Percentiles rank a stretch among this genome's conserved stretches.
Evolutionary conservation across 53 echinoderm and acorn worm genomes (phyloP).

Genomic region (Holothuria leucospilota): DNA sequence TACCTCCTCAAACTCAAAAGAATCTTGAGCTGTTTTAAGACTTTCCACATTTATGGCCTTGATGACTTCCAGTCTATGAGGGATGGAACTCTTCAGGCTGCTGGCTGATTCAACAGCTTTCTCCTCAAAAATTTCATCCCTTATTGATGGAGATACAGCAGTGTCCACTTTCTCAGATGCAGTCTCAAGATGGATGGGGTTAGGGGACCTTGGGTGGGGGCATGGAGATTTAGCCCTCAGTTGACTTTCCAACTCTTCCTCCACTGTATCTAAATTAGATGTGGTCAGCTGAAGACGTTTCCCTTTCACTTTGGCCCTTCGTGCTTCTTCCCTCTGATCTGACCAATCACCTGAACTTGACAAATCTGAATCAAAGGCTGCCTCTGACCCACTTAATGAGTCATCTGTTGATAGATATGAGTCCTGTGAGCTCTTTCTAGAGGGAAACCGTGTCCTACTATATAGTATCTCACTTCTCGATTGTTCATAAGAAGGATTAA

Average conservation of each 20-base stretch:
- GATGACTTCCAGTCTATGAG: neutral
- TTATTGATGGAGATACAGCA: neutral
- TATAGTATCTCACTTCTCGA: neutral
- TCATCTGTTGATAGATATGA: neutral
- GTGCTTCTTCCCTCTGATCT: neutral
- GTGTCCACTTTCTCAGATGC: neutral
- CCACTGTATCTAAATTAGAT: slow-evolving; percentile 24
- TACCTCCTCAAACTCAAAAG: slow-evolving; percentile 93
- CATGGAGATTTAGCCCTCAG: slow-evolving; percentile 27
- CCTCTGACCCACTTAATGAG: neutral
- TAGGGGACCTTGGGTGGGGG: neutral
- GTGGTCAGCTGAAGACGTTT: slow-evolving; percentile 14
- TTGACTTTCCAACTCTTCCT: slow-evolving; percentile 45
- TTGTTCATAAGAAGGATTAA: slow-evolving; percentile 2
- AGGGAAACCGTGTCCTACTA: neutral
- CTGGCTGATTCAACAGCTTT: too few relatives aligned
- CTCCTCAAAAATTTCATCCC: too few relatives aligned
- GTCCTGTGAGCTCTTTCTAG: neutral
- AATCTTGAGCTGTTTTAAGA: slow-evolving; percentile 64
- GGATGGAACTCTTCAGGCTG: neutral
- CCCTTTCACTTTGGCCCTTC: neutral
- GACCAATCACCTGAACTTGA: slow-evolving; percentile 18
- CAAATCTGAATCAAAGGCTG: slow-evolving; percentile 5
- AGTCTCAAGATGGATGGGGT: neutral
- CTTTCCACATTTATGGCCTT: neutral